Evolutionary conservation across 2,113 vertebrate species (phyloP), one percentile per base, ranked within the genome.

Genomic region (Marcusenius ussheri): DNA sequence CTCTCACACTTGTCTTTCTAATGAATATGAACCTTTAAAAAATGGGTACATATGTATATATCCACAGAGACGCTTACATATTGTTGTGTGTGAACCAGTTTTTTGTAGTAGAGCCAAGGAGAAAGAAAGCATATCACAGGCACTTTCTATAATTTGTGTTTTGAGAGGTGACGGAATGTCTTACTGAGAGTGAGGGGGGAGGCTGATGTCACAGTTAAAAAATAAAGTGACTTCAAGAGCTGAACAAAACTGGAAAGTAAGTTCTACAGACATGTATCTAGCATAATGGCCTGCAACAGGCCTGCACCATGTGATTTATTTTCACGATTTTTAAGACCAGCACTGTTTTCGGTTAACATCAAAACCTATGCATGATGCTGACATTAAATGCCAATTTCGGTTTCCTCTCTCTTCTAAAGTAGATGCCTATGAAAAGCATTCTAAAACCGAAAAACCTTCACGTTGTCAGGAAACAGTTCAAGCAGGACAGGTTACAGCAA

Each of bases 81-180:
- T 46, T 27, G 80, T 15, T 70, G 49, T 83, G 47, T 8, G 50
- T 83, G 66, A 27, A 47, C 74, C 62, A 53, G 62, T 87, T 89
- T 56, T 91, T 31, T 46, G 24, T 5, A 31, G 46, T 3, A 15
- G 31, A 83, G 88, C 84, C 50, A 88, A 84, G 70, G 80, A 58
- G 74, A 39, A 91, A 87, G 91, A 90, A 91, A 91, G 90, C 89
- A 89, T 88, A 90, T 91, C 90, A 90, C 27, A 47, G 88, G 2
- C 62, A 62, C 83, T 45, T 13, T 70, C 83, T 56, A 58, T 88
- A n/a, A 89, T 66, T 88, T 86, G 74, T 85, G 86, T 74, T 83
- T 87, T 47, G 86, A 91, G 87, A 91, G 89, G 90, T 90, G 90
- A 91, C 90, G 86, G 89, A 90, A 90, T 74, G 91, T 91, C 89